Base-by-base conservation (phyloP, 2,797 vertebrate genomes). In the Onychomys leucogaster region DNA sequence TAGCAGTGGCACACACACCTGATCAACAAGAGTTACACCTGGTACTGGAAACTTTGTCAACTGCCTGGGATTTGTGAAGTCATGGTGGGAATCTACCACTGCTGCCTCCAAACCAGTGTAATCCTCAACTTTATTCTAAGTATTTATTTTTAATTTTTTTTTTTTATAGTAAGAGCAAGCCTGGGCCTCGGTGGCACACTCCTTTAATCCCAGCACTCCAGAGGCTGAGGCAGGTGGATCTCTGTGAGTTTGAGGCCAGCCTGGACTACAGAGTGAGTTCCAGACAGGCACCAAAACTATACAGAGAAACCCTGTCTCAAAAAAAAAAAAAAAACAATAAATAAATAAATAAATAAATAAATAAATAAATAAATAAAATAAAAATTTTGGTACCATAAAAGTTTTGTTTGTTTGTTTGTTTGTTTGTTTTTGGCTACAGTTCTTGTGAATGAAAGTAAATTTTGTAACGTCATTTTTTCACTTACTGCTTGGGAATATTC, bases 381-480 rank as follows among this genome's bases (percentile, higher is more conserved):
- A n/a, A n/a, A 94, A 27, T 94, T 92, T 84, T 10, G 49, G 34
- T 59, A 52, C 16, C 19, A 77, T 27, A 73, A 95, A 81, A 59
- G 88, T 71, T 81, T 89, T 57, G n/a, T 55, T 55, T 55, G n/a
- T 55, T 55, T 55, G n/a, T n/a, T 46, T 46, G 46, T 46, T 46
- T 46, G 46, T 46, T 46, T 8, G 46, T 46, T 46, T 43, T 32
- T 96, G 84, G 41, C 82, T 90, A 71, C 29, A 67, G 16, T 27
- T 86, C 52, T 92, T 78, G 73, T 95, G 57, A 96, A 82, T 90
- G 19, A 94, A 93, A 95, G 93, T 1, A 85, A 80, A 43, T 92
- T 96, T 90, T 90, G 13, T 92, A 59, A 6, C 78, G 49, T 94
- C 37, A 87, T n/a, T 84, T 90, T 90, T 95, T 75, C 17, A n/a